Conservation (phyloP, 2,797 vertebrate genomes). For the Salmo trutta region DNA sequence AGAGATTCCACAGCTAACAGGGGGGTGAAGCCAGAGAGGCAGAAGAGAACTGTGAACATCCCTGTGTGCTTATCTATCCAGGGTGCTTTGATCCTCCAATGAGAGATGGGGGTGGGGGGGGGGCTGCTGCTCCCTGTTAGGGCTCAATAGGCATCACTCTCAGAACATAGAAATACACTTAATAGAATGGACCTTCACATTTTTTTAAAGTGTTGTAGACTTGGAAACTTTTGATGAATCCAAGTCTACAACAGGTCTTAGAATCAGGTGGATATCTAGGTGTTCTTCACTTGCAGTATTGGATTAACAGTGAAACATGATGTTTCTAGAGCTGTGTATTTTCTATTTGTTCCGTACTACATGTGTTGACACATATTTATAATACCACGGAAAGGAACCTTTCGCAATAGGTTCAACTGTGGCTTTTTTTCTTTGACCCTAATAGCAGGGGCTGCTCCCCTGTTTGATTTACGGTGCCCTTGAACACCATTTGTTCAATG, state of each 20-base stretch:
- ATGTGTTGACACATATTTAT: neutral
- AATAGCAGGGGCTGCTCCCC: constrained; percentile 13
- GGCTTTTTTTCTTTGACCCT: neutral
- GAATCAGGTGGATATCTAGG: neutral
- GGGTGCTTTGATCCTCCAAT: constrained; percentile 25
- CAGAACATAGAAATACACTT: neutral
- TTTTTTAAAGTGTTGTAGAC: neutral
- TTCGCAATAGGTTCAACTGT: neutral
- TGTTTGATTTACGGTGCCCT: constrained; percentile 19
- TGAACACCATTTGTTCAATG: constrained; percentile 10
- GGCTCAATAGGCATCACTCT: neutral
- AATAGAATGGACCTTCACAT: neutral
- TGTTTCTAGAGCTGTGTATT: too few relatives aligned
- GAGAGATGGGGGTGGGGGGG: neutral
- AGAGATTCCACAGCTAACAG: constrained; percentile 58
- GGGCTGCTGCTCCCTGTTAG: neutral
- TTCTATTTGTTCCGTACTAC: too few relatives aligned
- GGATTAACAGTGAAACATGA: neutral
- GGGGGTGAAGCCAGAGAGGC: constrained; percentile 37
- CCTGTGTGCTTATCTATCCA: constrained; percentile 21
- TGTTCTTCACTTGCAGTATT: neutral
- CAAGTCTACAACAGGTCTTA: neutral
- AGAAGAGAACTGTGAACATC: constrained; percentile 38
- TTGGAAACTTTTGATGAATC: neutral
- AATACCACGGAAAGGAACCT: neutral